Conservation (phyloP, 2,888 invertebrate genomes). For the Tenthredo notha region DNA sequence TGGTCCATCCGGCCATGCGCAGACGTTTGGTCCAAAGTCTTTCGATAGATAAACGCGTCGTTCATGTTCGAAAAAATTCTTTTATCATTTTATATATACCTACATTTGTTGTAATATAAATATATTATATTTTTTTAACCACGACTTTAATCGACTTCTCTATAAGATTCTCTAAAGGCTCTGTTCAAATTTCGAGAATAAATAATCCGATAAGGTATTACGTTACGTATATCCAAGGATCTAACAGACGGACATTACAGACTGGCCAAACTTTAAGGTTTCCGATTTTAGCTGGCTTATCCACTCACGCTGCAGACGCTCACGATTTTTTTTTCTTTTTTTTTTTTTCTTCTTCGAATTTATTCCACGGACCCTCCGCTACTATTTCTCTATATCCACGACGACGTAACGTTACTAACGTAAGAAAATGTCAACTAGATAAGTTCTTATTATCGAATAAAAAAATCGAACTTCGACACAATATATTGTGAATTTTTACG, state of each 20-base stretch:
- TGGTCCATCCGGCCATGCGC: constrained; percentile 73
- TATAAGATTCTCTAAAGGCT: not conserved
- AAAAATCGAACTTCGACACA: not conserved
- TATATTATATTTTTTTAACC: not conserved
- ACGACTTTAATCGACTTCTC: not conserved
- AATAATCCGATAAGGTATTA: not conserved
- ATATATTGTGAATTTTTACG: not conserved
- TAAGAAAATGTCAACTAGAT: not conserved
- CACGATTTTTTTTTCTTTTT: not conserved
- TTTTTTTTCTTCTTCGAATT: not conserved
- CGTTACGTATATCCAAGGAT: constrained; percentile 20
- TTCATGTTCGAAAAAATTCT: not conserved
- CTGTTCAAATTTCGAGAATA: not conserved
- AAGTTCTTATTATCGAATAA: not conserved
- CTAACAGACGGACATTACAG: not conserved
- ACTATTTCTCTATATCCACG: not conserved
- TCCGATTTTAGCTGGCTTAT: constrained; percentile 39
- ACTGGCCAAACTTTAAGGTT: constrained; percentile 30
- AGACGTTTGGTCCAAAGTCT: constrained; percentile 64
- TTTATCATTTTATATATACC: not conserved
- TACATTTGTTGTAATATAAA: not conserved
- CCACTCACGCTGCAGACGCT: constrained; percentile 1
- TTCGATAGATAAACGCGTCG: constrained; percentile 36
- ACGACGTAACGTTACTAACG: not conserved
- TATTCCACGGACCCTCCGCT: not conserved